Percentiles rank a stretch among this genome's conserved stretches.
These are phyloP conservation scores for Xenentodon cancila DNA, from an alignment of 2,797 vertebrate genomes.

Conservation along the genomic window DNA sequence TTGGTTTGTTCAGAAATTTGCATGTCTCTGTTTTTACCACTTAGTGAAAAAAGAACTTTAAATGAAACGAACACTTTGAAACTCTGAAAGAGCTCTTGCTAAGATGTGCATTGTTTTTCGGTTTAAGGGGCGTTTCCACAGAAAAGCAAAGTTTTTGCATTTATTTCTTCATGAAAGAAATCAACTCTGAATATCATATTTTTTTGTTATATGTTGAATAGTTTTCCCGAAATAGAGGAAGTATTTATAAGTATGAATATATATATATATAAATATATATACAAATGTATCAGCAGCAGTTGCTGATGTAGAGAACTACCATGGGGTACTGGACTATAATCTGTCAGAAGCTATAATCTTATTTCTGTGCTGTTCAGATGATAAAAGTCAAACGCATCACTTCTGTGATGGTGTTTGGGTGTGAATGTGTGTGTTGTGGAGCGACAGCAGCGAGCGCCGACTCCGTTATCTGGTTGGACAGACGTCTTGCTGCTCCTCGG, in stretches of 20 bases:
- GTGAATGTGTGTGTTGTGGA: constrained; percentile 16
- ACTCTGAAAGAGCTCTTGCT: constrained; percentile 50
- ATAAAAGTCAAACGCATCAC: too few species aligned
- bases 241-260: constrained; percentile 68
- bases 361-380: constrained; percentile 62
- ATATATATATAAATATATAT: constrained; percentile 48
- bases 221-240: constrained; percentile 91
- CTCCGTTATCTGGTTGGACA: too few species aligned
- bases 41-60: constrained; percentile 61
- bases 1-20: constrained; percentile 86
- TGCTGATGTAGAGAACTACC: constrained; percentile 91
- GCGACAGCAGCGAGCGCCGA: too few species aligned
- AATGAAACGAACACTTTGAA: constrained; percentile 69
- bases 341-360: constrained; percentile 87
- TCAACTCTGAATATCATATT: constrained; percentile 90
- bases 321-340: constrained; percentile 92
- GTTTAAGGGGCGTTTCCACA: constrained; percentile 65
- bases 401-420: constrained; percentile 27
- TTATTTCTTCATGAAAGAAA: constrained; percentile 82
- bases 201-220: constrained; percentile 89
- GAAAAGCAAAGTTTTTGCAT: constrained; percentile 66
- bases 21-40: constrained; percentile 86
- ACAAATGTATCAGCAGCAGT: constrained; percentile 61
- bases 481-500: not conserved
- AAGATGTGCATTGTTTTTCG: constrained; percentile 73